These are phyloP conservation scores for Apeira syringaria DNA, from an alignment of 2,888 invertebrate species.

Conservation along the genomic window DNA sequence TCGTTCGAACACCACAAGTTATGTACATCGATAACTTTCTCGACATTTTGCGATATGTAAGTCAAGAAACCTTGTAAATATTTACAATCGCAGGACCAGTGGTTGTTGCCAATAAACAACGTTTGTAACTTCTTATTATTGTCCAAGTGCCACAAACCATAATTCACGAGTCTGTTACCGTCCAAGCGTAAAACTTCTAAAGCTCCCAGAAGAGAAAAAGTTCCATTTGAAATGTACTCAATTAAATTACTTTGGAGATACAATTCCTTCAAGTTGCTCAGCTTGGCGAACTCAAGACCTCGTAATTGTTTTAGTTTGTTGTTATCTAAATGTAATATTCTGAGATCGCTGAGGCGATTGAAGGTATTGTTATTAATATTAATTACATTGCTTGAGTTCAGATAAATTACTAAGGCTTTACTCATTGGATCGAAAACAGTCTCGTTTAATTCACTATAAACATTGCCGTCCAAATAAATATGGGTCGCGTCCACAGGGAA, in stretches of 20 bases:
- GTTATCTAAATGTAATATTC: conserved; percentile 92
- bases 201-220: conserved; percentile 90
- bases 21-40: conserved; percentile 89
- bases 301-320: conserved; percentile 91
- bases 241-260: conserved; percentile 94
- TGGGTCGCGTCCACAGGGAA: conserved; percentile 97
- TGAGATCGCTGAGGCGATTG: conserved; percentile 89
- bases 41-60: conserved; percentile 91
- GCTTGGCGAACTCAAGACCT: conserved; percentile 92
- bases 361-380: conserved; percentile 94
- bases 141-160: conserved; percentile 91
- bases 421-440: conserved; percentile 69
- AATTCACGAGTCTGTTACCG: conserved; percentile 91
- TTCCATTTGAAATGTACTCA: conserved; percentile 90
- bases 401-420: conserved; percentile 87
- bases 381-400: conserved; percentile 92
- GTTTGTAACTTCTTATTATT: conserved; percentile 88
- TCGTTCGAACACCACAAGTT: conserved; percentile 91
- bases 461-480: conserved; percentile 95
- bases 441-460: conserved; percentile 88
- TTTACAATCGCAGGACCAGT: conserved; percentile 95
- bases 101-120: conserved; percentile 90
- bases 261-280: conserved; percentile 91
- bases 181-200: conserved; percentile 92
- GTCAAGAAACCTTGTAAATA: conserved; percentile 92